phyloP scores from a whole-genome alignment of 64 coral and sea anemone genomes.

The Acropora yongei region DNA sequence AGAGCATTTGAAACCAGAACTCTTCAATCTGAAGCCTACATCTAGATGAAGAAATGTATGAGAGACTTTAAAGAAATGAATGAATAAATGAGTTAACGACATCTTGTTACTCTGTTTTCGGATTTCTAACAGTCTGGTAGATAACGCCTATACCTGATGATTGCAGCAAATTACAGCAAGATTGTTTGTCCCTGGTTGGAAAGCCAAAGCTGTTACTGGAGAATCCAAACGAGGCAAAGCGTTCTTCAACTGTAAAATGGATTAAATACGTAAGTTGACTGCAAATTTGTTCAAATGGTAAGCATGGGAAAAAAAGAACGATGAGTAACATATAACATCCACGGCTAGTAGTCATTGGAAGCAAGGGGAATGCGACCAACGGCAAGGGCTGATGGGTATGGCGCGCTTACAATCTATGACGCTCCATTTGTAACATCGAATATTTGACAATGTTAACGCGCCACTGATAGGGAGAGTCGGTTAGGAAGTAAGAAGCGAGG shows the following conservation, averaged over 20 bases:
- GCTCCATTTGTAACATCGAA: no score
- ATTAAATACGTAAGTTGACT: neutral
- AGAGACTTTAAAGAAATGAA: neutral
- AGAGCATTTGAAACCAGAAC: neutral
- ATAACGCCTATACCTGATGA: conserved; percentile 61
- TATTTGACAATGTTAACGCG: no score
- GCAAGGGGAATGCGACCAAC: no score
- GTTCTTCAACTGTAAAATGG: conserved; percentile 54
- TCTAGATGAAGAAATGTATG: neutral
- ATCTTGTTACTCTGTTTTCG: no score
- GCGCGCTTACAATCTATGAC: no score
- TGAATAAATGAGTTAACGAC: no score
- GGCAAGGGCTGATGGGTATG: no score
- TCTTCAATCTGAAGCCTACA: neutral
- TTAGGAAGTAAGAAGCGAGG: no score
- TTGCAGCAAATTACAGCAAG: conserved; percentile 67
- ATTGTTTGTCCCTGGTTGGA: conserved; percentile 79
- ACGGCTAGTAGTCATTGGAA: neutral
- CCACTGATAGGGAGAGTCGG: no score
- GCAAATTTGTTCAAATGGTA: neutral
- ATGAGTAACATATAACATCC: no score
- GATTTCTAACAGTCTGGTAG: no score
- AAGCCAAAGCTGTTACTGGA: conserved; percentile 90
- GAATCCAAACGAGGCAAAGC: conserved; percentile 75
- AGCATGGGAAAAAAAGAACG: neutral